phyloP scores from a whole-genome alignment of 2,888 invertebrate genomes.

The Melitaea athalia region DNA sequence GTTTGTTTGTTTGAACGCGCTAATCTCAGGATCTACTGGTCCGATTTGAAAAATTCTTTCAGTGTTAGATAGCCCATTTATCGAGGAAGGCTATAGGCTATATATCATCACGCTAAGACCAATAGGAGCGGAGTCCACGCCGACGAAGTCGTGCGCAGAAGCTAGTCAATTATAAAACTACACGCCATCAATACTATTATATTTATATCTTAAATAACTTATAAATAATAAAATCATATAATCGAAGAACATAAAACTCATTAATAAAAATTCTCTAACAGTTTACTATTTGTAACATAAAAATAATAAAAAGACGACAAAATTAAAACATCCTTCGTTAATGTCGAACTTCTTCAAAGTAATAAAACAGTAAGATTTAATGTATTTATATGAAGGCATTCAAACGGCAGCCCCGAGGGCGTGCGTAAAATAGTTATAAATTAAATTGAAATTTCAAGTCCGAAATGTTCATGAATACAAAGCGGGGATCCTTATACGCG shows the following conservation, averaged over 20 bases:
- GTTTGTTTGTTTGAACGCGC: too few species aligned
- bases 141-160: too few species aligned
- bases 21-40: too few species aligned
- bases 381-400: slow-evolving; percentile 3
- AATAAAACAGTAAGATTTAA: slow-evolving; percentile 6
- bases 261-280: background rate
- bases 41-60: too few species aligned
- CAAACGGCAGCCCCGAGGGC: slow-evolving; percentile 7
- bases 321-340: slow-evolving; percentile 1
- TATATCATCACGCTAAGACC: too few species aligned
- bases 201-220: background rate
- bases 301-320: background rate
- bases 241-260: background rate
- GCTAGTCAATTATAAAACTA: too few species aligned
- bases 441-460: slow-evolving; percentile 28
- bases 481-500: slow-evolving; percentile 25
- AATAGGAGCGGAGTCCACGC: too few species aligned
- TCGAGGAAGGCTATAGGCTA: too few species aligned
- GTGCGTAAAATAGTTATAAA: slow-evolving; percentile 27
- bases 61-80: too few species aligned
- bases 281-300: background rate
- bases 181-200: too few species aligned
- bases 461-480: slow-evolving; percentile 31
- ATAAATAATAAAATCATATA: background rate
- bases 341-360: background rate